Conservation (phyloP, 2,797 vertebrate species). For the Phrynocephalus vlangalii region DNA sequence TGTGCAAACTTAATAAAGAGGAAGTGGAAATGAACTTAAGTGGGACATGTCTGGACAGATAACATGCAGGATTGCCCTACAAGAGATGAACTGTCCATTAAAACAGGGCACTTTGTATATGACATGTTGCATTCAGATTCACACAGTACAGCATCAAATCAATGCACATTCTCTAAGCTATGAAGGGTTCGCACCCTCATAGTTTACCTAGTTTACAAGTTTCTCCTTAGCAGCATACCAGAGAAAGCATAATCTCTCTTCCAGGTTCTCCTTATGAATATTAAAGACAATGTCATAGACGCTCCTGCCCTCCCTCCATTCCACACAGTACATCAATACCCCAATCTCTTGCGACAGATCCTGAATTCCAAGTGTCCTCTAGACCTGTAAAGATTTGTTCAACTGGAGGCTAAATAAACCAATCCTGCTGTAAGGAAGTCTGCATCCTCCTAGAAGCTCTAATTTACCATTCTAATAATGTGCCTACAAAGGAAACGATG, state of each 20-base stretch:
- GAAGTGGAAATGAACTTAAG: background rate
- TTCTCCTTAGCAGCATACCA: background rate
- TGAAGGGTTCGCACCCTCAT: background rate
- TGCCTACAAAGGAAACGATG: background rate
- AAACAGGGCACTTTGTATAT: background rate
- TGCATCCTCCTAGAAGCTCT: background rate
- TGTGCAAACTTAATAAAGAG: background rate
- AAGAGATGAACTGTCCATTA: background rate
- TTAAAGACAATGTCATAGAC: background rate
- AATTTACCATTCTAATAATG: background rate
- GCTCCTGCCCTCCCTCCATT: background rate
- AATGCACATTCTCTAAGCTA: background rate
- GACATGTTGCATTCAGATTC: background rate
- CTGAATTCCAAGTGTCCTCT: background rate
- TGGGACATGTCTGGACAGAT: background rate
- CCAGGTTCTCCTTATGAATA: background rate
- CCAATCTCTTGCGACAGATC: background rate
- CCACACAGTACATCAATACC: background rate
- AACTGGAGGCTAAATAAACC: too few relatives aligned
- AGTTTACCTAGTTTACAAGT: background rate
- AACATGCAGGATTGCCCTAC: background rate
- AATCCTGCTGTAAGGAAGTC: background rate
- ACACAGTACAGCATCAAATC: background rate
- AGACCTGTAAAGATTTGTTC: too few relatives aligned
- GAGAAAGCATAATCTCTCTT: background rate